Conservation (phyloP, 1,140 invertebrate species). For the Platyscapa corneri region DNA sequence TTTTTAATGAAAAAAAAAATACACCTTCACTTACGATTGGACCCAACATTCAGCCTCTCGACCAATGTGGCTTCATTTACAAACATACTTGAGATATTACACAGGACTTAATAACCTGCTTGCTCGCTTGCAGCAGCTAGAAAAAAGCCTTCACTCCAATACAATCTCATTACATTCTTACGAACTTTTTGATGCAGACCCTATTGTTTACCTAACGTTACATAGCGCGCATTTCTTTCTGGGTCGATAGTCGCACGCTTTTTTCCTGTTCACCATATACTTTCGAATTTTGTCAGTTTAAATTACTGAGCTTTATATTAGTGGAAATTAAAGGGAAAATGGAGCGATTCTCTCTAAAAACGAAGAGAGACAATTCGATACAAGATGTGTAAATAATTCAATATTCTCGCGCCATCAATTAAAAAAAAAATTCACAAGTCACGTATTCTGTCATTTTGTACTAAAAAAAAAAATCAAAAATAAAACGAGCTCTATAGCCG, state of each 20-base stretch:
- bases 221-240: constrained; percentile 56
- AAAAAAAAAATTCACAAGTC: constrained; percentile 35
- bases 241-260: constrained; percentile 59
- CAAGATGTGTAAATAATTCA: constrained; percentile 65
- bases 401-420: constrained; percentile 38
- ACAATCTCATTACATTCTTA: constrained; percentile 67
- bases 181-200: constrained; percentile 63
- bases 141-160: constrained; percentile 40
- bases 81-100: constrained; percentile 48
- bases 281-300: constrained; percentile 51
- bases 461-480: constrained; percentile 47
- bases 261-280: constrained; percentile 54
- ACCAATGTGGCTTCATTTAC: constrained; percentile 50
- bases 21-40: constrained; percentile 53
- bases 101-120: constrained; percentile 39
- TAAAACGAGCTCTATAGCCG: constrained; percentile 44
- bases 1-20: constrained; percentile 51
- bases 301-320: constrained; percentile 49
- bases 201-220: constrained; percentile 53
- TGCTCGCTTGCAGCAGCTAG: constrained; percentile 45
- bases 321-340: constrained; percentile 41
- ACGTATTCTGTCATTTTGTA: constrained; percentile 51
- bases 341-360: constrained; percentile 50
- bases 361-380: constrained; percentile 66
- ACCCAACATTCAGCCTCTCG: constrained; percentile 52